phyloP scores from a whole-genome alignment of 2,113 vertebrate species.

The Mirza zaza region DNA sequence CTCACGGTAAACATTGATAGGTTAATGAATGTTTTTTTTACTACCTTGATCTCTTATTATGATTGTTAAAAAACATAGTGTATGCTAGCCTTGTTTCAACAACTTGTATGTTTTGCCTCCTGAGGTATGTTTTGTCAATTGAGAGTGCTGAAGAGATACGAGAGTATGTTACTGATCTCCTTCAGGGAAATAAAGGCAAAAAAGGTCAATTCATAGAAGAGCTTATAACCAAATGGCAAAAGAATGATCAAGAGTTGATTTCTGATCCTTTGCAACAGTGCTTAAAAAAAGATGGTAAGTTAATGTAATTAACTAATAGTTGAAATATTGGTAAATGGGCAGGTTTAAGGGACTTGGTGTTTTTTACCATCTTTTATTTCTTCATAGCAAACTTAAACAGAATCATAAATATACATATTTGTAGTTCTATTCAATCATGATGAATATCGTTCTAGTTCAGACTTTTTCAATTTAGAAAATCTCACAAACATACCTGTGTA shows the following conservation, averaged over 20 bases:
- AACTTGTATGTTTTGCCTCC: neutral
- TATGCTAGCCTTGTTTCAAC: constrained; percentile 48
- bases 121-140: constrained; percentile 95
- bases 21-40: constrained; percentile 44
- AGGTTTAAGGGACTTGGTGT: neutral
- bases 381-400: neutral
- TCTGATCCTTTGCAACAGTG: constrained; percentile 73
- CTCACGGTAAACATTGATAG: neutral
- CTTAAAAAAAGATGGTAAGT: constrained; percentile 85
- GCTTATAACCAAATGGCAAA: constrained; percentile 89
- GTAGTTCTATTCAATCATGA: neutral
- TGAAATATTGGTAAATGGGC: constrained; percentile 28
- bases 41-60: neutral
- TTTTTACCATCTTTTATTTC: neutral
- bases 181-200: constrained; percentile 92
- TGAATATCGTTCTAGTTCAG: constrained; percentile 9
- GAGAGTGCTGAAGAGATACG: constrained; percentile 92
- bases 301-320: neutral
- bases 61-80: constrained; percentile 24
- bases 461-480: constrained; percentile 1
- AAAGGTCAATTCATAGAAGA: constrained; percentile 93
- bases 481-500: neutral
- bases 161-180: constrained; percentile 93
- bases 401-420: neutral
- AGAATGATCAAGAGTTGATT: constrained; percentile 75